phyloP scores from a whole-genome alignment of 1,140 invertebrate species.

The Drosophila suzukii region DNA sequence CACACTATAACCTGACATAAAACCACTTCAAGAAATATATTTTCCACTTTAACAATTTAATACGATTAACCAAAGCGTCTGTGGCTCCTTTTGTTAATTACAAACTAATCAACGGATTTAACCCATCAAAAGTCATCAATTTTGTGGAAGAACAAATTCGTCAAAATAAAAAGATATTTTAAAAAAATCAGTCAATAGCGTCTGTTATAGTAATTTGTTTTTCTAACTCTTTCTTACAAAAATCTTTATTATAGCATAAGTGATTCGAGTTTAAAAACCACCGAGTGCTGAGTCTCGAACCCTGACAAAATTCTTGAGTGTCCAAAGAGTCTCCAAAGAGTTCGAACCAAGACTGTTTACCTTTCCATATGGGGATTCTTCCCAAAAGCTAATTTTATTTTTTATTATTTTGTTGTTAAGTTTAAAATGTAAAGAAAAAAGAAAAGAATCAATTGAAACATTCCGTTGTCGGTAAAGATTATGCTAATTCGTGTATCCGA shows the following conservation, averaged over 20 bases:
- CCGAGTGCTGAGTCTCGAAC: conserved; percentile 76
- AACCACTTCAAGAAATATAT: conserved; percentile 7
- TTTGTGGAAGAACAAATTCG: conserved; percentile 3
- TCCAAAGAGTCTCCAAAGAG: conserved; percentile 56
- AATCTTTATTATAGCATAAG: conserved; percentile 79
- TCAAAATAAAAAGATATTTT: conserved; percentile 12
- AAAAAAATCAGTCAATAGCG: conserved; percentile 35
- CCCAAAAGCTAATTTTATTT: conserved; percentile 22
- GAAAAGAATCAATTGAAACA: not conserved
- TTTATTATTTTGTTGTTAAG: conserved; percentile 32
- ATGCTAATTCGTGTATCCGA: conserved; percentile 23
- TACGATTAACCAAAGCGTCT: conserved; percentile 21
- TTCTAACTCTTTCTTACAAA: conserved; percentile 72
- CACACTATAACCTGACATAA: not conserved
- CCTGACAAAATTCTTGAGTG: conserved; percentile 56
- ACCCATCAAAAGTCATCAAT: conserved; percentile 2
- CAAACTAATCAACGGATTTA: conserved; percentile 65
- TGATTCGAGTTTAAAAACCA: conserved; percentile 82
- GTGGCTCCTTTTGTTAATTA: conserved; percentile 81
- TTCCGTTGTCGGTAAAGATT: conserved; percentile 37
- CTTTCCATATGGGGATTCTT: conserved; percentile 23
- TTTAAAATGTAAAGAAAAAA: conserved; percentile 25
- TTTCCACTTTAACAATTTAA: not conserved
- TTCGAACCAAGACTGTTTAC: conserved; percentile 39
- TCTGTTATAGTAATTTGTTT: conserved; percentile 70